phyloP scores from a whole-genome alignment of 2,888 invertebrate genomes.

The Ceratothoa steindachneri region DNA sequence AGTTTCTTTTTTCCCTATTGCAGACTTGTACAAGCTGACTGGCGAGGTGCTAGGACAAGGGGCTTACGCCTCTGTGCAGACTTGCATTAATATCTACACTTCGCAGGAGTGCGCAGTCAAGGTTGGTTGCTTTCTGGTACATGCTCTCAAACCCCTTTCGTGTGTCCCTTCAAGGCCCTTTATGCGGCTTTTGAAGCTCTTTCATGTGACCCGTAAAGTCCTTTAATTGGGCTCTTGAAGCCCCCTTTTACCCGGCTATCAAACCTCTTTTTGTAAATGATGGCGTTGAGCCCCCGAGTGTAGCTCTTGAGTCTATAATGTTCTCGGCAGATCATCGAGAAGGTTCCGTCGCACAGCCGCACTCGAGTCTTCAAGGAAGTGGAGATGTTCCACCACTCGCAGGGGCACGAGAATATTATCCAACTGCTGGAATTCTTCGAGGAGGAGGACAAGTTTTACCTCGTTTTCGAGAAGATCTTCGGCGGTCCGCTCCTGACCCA shows the following conservation, averaged over 20 bases:
- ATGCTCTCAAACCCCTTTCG: constrained; percentile 38
- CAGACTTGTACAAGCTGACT: constrained; percentile 58
- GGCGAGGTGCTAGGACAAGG: constrained; percentile 95
- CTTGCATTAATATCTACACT: constrained; percentile 85
- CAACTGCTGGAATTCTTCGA: constrained; percentile 96
- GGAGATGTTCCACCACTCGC: constrained; percentile 97
- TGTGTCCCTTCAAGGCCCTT: not conserved
- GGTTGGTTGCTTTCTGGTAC: too few species aligned
- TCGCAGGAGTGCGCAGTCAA: constrained; percentile 95
- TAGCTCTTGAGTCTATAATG: not conserved
- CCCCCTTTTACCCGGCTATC: too few species aligned
- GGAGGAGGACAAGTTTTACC: constrained; percentile 87
- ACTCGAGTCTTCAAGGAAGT: constrained; percentile 95
- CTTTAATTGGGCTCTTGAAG: not conserved
- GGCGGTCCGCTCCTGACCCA: constrained; percentile 81
- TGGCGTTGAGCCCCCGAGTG: too few species aligned
- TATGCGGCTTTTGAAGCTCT: too few species aligned
- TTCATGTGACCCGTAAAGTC: not conserved
- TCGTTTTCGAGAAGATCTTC: constrained; percentile 85
- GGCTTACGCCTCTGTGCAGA: constrained; percentile 92
- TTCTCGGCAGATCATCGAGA: constrained; percentile 69
- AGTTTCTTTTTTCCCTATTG: too few species aligned
- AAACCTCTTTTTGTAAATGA: too few species aligned
- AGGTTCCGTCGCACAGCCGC: constrained; percentile 88
- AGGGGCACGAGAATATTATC: constrained; percentile 94